Conservation (phyloP, 2,888 invertebrate genomes). For the Trachelus iudaicus region DNA sequence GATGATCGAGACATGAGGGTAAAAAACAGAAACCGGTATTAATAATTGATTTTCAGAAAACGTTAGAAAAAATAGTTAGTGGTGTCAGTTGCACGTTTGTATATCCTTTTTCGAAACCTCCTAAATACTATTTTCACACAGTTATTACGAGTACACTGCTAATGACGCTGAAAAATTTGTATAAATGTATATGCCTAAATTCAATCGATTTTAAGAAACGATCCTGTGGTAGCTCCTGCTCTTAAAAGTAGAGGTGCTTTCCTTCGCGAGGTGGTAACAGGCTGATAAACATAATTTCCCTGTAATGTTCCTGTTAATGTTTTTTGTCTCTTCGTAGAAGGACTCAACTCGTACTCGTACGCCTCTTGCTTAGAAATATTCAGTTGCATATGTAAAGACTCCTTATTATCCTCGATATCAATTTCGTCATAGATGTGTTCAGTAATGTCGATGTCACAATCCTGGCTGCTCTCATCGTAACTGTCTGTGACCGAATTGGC, state of each 20-base stretch:
- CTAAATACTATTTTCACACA: background rate
- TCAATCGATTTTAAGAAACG: slow-evolving; percentile 59
- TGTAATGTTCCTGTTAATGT: slow-evolving; percentile 54
- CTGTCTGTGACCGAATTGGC: slow-evolving; percentile 64
- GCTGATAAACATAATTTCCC: slow-evolving; percentile 60
- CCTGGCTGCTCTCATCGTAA: slow-evolving; percentile 62
- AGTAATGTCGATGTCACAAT: slow-evolving; percentile 68
- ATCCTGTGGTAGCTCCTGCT: slow-evolving; percentile 43
- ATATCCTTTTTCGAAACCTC: background rate
- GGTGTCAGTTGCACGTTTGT: background rate
- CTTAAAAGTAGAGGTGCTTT: slow-evolving; percentile 58
- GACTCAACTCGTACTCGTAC: slow-evolving; percentile 52
- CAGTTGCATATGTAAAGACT: slow-evolving; percentile 70
- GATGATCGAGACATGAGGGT: background rate
- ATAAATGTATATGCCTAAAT: slow-evolving; percentile 4
- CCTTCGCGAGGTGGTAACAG: slow-evolving; percentile 56
- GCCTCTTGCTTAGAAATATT: slow-evolving; percentile 53
- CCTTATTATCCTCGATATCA: slow-evolving; percentile 76
- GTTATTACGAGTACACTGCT: background rate
- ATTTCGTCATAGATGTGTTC: slow-evolving; percentile 81
- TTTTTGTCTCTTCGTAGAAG: slow-evolving; percentile 57
- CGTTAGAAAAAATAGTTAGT: background rate
- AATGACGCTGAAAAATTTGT: slow-evolving; percentile 8
- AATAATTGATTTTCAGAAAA: background rate
- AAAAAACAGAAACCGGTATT: background rate